Evolutionary conservation across 2,888 invertebrate genomes (phyloP).

Genomic region (Allophyes oxyacanthae): DNA sequence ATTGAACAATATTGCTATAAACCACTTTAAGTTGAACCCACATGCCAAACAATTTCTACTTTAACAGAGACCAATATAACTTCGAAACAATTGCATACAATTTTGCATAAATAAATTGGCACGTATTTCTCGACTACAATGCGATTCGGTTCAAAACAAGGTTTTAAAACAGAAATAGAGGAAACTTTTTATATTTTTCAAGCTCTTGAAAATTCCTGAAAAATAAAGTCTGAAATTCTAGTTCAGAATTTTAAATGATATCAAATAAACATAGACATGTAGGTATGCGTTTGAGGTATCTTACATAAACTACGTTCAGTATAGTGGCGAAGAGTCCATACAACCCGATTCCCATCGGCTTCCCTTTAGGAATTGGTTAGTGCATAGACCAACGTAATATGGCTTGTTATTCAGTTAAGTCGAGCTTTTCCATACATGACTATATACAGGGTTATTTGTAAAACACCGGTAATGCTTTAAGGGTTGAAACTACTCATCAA

Average conservation of each 20-base stretch:
- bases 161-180: slow-evolving; percentile 48
- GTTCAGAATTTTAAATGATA: slow-evolving; percentile 23
- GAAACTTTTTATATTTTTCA: slow-evolving; percentile 43
- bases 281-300: slow-evolving; percentile 1
- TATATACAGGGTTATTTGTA: too few relatives aligned
- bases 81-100: slow-evolving; percentile 30
- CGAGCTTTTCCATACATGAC: too few relatives aligned
- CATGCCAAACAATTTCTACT: slow-evolving; percentile 12
- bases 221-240: slow-evolving; percentile 29
- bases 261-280: slow-evolving; percentile 5
- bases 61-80: slow-evolving; percentile 33
- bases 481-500: too few relatives aligned
- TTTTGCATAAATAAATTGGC: slow-evolving; percentile 47
- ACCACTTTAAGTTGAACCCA: slow-evolving; percentile 24
- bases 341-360: too few relatives aligned
- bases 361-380: too few relatives aligned
- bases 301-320: slow-evolving; percentile 1
- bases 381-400: too few relatives aligned
- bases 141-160: slow-evolving; percentile 47
- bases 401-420: too few relatives aligned
- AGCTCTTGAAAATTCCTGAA: slow-evolving; percentile 26
- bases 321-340: too few relatives aligned
- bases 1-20: slow-evolving; percentile 14
- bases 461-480: too few relatives aligned
- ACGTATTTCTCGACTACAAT: slow-evolving; percentile 50